Percentiles rank a stretch among this genome's conserved stretches.
Evolutionary conservation across 2,797 vertebrate species (phyloP).

Genomic region (Enteromius anoplus): DNA sequence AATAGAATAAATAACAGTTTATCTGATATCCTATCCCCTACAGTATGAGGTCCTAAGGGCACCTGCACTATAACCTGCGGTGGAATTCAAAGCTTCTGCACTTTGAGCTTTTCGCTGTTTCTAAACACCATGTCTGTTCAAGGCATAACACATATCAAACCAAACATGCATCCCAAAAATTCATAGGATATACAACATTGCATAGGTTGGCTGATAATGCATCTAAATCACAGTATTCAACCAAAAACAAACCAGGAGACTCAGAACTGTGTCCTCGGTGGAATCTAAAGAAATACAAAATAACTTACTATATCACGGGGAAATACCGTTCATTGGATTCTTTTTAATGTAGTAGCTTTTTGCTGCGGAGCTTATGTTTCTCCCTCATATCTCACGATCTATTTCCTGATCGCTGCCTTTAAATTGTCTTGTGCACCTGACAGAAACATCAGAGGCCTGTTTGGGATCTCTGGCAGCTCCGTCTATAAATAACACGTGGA

Average conservation of each 20-base stretch:
- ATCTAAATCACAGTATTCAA: not conserved
- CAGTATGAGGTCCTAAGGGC: not conserved
- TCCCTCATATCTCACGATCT: conserved; percentile 45
- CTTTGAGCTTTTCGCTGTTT: not conserved
- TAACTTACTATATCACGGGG: not conserved
- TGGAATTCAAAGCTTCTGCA: conserved; percentile 25
- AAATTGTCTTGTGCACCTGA: conserved; percentile 59
- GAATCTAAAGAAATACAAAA: not conserved
- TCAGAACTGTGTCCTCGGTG: not conserved
- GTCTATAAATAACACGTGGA: conserved; percentile 48
- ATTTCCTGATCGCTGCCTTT: conserved; percentile 49
- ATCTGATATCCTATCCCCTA: not conserved
- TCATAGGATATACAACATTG: not conserved
- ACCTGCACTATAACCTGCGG: conserved; percentile 20
- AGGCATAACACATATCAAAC: conserved; percentile 13
- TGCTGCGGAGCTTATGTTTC: conserved; percentile 47
- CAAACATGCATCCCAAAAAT: not conserved
- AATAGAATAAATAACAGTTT: not conserved
- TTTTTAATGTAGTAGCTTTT: conserved; percentile 41
- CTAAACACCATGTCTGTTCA: conserved; percentile 23
- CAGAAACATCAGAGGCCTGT: conserved; percentile 54
- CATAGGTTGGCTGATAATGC: not conserved
- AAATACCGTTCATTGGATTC: not conserved
- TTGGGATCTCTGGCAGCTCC: conserved; percentile 21
- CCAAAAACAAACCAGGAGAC: not conserved